A percentile compares a stretch with the other conserved stretches of the same genome.
These are phyloP conservation scores for Crotalus horridus DNA, from an alignment of 2,113 vertebrate species.

Conservation along the genomic window DNA sequence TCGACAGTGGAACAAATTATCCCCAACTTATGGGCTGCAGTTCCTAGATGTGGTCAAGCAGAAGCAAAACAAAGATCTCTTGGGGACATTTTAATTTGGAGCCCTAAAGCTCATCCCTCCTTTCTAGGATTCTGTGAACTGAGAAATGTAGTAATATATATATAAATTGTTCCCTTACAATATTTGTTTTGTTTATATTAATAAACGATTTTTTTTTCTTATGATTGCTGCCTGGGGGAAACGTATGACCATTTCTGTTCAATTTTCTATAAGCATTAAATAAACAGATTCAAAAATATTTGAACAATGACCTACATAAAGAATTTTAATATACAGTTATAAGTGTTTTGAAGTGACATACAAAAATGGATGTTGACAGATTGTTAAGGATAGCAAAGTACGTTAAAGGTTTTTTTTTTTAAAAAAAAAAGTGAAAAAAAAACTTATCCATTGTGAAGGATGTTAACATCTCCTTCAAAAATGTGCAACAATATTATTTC, in stretches of 20 bases:
- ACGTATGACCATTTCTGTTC: background rate
- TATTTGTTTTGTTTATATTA: background rate
- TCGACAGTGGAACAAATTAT: background rate
- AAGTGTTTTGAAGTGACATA: background rate
- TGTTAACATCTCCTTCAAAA: conserved; percentile 35
- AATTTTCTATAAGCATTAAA: background rate
- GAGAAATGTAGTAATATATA: background rate
- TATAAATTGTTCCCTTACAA: background rate
- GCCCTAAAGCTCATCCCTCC: background rate
- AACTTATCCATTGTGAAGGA: conserved; percentile 26
- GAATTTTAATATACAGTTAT: background rate
- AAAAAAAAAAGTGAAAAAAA: background rate
- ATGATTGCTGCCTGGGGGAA: background rate
- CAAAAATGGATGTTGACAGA: background rate
- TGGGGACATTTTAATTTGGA: background rate
- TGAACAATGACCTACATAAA: too few relatives aligned
- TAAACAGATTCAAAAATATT: background rate
- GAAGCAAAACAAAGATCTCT: background rate
- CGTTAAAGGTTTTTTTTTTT: background rate
- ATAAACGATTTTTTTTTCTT: background rate
- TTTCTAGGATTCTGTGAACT: background rate
- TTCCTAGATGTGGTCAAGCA: background rate
- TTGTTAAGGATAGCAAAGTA: background rate
- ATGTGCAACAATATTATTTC: conserved; percentile 34
- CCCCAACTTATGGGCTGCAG: background rate